Base-by-base conservation (phyloP, 1,140 invertebrate genomes). In the Marisa cornuarietis region DNA sequence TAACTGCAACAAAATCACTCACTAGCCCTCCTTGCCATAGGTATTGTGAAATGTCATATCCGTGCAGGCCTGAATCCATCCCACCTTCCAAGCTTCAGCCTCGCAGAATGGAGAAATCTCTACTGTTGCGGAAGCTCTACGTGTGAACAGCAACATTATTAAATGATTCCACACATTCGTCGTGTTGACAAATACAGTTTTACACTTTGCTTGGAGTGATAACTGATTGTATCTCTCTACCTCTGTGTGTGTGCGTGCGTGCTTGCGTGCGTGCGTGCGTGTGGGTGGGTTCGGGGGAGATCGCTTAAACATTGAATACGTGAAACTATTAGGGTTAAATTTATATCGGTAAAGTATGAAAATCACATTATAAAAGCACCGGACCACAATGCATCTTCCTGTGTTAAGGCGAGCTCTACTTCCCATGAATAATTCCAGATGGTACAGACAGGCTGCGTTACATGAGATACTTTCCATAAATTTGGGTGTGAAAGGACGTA, bases 61-160 rank as follows among this genome's bases (percentile, higher is more conserved):
- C 20, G 87, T 89, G 76, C 90, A 90, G 4, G 89, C 90, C 76
- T 91, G 90, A 66, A 91, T 90, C 90, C 90, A 91, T 14, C 90
- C 90, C 62, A 91, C 83, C 76, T 90, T 87, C 85, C 90, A 88
- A 24, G 82, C 85, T 74, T 89, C 85, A 26, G 83, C 76, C 22
- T 89, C 87, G 31, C 79, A 58, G 51, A 90, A 82, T 16, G 87
- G 87, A 6, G 89, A 86, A 76, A 91, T 87, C 80, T 88, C 86
- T 31, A 91, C 82, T 20, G 84, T 88, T 58, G 90, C 90, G 42
- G 78, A 83, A 7, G 90, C 90, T 80, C 88, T 90, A 63, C 14
- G 22, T 16, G 26, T 68, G 65, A n/a, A 68, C 65, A 24, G 22
- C 26, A 13, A 11, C 22, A 13, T 68, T 63, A 18, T 31, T 24